Evolutionary conservation across 2,113 vertebrate genomes (phyloP).

Genomic region (Paraplagusia blochii): DNA sequence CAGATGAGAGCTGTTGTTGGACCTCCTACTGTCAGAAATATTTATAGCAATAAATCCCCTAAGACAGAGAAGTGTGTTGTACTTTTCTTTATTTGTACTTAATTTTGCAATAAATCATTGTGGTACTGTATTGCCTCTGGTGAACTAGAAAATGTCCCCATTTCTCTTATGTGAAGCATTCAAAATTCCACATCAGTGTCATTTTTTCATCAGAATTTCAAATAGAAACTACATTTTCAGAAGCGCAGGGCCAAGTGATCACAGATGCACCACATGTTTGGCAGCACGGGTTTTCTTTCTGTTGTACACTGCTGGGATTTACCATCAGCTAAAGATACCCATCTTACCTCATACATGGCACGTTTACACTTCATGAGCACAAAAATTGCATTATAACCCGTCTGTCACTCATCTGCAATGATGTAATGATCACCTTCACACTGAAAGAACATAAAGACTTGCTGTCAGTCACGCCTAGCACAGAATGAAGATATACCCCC

Average conservation of each 20-base stretch:
- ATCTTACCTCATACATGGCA: slow-evolving; percentile 42
- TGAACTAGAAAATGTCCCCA: no score
- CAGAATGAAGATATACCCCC: no score
- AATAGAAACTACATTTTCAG: slow-evolving; percentile 17
- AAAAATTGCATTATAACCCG: slow-evolving; percentile 32
- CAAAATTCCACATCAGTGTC: neutral
- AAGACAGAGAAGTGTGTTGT: no score
- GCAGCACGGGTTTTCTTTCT: slow-evolving; percentile 42
- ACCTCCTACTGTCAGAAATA: no score
- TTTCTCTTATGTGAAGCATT: no score
- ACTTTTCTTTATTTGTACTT: no score
- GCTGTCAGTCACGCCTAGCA: slow-evolving; percentile 24
- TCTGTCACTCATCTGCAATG: slow-evolving; percentile 14
- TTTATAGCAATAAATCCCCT: no score
- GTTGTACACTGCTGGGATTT: slow-evolving; percentile 43
- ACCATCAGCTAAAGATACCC: slow-evolving; percentile 25
- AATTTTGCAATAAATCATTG: no score
- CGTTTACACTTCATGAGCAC: no score
- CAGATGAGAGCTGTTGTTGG: no score
- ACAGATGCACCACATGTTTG: slow-evolving; percentile 54
- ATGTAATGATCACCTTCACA: slow-evolving; percentile 32
- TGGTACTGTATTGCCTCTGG: no score
- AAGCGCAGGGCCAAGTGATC: slow-evolving; percentile 44
- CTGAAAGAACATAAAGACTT: slow-evolving; percentile 4
- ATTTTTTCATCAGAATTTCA: slow-evolving; percentile 21